Evolutionary conservation across 2,888 invertebrate genomes (phyloP), one percentile per base, ranked within the genome.

Genomic region (Epiperipatus broadwayi): DNA sequence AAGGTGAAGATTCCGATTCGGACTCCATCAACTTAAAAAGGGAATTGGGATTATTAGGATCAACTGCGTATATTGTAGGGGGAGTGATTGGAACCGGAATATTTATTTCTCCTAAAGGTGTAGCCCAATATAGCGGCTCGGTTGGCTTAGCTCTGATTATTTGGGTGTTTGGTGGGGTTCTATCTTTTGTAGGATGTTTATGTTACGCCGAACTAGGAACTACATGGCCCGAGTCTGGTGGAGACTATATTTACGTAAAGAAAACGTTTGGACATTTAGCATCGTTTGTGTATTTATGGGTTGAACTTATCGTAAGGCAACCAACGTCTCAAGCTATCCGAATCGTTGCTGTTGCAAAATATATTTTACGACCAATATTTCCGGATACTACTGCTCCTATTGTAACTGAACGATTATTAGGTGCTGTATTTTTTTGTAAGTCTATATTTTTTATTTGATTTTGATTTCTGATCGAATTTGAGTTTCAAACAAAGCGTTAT

Each of bases 191-290:
- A 14, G 15, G 25, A 5, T 22, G 25, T 5, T 12, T 35, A 7
- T 35, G 35, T 16, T 35, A 14, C 27, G 35, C 35, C 25, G 35
- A 35, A 28, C 35, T 35, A 15, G 35, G 35, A 5, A 35, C 35
- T 5, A 35, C 25, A 15, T 35, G 12, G n/a, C 35, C 35, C 5
- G 15, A 35, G 14, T 35, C 35, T 5, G 35, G 35, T 10, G 28
- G 35, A n/a, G 28, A 28, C 28, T 35, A 35, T 12, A n/a, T n/a
- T 28, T 35, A 35, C 14, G 27, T 35, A 5, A 35, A 35, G 28
- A 14, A 27, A 5, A 28, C 35, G 5, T 35, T 35, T 14, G 35
- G 35, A n/a, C 25, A 35, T 35, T 35, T 35, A 15, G 35, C 35
- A n/a, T 22, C 35, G 5, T 35, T 35, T 18, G 28, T 35, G 7